phyloP scores from a whole-genome alignment of 2,888 invertebrate species.

The Ornithoptera alexandrae region DNA sequence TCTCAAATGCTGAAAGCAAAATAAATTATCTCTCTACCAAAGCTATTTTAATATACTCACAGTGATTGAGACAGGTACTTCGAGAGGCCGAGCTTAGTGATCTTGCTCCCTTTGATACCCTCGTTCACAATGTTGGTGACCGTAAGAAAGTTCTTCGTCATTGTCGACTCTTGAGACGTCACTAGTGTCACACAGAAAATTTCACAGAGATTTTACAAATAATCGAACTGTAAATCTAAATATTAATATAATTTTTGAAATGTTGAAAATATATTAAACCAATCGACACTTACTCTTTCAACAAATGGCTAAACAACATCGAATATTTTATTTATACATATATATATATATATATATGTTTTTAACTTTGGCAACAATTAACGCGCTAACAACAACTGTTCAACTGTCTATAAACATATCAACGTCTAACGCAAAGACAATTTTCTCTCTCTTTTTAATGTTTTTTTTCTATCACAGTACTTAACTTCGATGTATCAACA shows the following conservation, averaged over 20 bases:
- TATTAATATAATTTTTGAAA: conserved; percentile 16
- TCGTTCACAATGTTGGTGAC: conserved; percentile 84
- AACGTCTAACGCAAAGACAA: conserved; percentile 41
- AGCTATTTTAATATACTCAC: conserved; percentile 75
- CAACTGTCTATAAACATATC: conserved; percentile 31
- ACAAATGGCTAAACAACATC: conserved; percentile 66
- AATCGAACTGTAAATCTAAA: conserved; percentile 31
- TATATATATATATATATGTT: too few relatives aligned
- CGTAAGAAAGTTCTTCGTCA: conserved; percentile 81
- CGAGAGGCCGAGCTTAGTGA: conserved; percentile 85
- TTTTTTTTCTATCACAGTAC: conserved; percentile 23
- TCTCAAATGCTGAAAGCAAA: too few relatives aligned
- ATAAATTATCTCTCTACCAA: neutral
- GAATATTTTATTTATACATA: conserved; percentile 49
- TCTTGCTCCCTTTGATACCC: conserved; percentile 87
- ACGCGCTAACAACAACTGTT: conserved; percentile 56
- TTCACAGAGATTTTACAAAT: conserved; percentile 36
- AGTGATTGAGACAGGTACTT: conserved; percentile 88
- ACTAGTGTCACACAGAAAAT: conserved; percentile 52
- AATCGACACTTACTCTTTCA: conserved; percentile 65
- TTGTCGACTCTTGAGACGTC: conserved; percentile 72
- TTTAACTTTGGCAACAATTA: conserved; percentile 57
- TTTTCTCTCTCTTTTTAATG: conserved; percentile 33
- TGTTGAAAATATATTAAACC: neutral
- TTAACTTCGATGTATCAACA: conserved; percentile 18